Evolutionary conservation across 2,113 vertebrate species (phyloP).

Genomic region (Myrmecobius fasciatus): DNA sequence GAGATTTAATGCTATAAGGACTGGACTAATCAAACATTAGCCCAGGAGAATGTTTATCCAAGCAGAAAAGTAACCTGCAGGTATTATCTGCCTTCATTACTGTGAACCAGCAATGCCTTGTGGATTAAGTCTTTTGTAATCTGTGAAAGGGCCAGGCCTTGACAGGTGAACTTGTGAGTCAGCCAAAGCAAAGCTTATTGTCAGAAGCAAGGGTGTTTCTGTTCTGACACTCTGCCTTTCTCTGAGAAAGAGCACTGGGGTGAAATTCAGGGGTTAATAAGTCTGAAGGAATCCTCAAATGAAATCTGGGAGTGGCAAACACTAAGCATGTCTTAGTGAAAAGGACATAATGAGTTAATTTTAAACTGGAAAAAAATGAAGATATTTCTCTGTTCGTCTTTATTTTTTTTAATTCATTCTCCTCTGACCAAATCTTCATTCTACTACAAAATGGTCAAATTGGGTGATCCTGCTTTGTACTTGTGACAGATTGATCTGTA

Average conservation of each 20-base stretch:
- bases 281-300: slow-evolving; percentile 37
- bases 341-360: not conserved
- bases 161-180: slow-evolving; percentile 60
- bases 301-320: slow-evolving; percentile 9
- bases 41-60: slow-evolving; percentile 74
- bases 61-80: slow-evolving; percentile 69
- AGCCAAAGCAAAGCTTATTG: not conserved
- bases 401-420: not conserved
- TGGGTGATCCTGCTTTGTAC: not conserved
- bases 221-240: slow-evolving; percentile 1
- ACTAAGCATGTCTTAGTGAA: not conserved
- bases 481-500: slow-evolving; percentile 30
- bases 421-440: not conserved
- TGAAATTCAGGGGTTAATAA: slow-evolving; percentile 29
- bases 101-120: slow-evolving; percentile 73
- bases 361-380: slow-evolving; percentile 19
- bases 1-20: slow-evolving; percentile 42
- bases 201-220: slow-evolving; percentile 49
- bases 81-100: slow-evolving; percentile 45
- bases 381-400: slow-evolving; percentile 19
- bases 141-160: slow-evolving; percentile 66
- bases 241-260: not conserved
- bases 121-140: slow-evolving; percentile 60
- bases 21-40: slow-evolving; percentile 54
- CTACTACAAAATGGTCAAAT: not conserved